Evolutionary conservation across 35 echinoderm and acorn worm genomes (phyloP).

Genomic region (Anneissia japonica): DNA sequence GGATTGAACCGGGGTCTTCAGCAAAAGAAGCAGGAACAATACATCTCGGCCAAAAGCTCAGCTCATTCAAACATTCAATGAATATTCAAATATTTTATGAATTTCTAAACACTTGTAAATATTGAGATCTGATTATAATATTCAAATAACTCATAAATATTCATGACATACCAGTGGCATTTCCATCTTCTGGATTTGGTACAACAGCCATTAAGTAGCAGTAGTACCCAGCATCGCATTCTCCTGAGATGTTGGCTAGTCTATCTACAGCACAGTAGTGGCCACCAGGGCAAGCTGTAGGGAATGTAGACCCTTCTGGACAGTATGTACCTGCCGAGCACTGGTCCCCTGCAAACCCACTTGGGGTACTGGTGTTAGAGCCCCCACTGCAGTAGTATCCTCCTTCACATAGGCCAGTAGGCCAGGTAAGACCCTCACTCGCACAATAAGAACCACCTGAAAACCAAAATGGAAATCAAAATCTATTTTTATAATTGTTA

Average conservation of each 20-base stretch:
- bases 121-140: too few species aligned
- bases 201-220: constrained; percentile 63
- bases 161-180: constrained; percentile 58
- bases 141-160: too few species aligned
- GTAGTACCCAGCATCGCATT: constrained; percentile 83
- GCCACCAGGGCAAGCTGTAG: constrained; percentile 71
- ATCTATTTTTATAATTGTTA: too few species aligned
- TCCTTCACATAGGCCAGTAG: constrained; percentile 59
- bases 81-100: too few species aligned
- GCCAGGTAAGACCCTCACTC: constrained; percentile 65
- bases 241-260: constrained; percentile 72
- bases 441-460: constrained; percentile 83
- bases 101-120: too few species aligned
- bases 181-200: constrained; percentile 88
- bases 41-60: too few species aligned
- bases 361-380: constrained; percentile 48
- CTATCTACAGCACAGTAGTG: constrained; percentile 62
- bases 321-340: constrained; percentile 82
- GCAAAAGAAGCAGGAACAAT: too few species aligned
- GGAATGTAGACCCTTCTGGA: constrained; percentile 61
- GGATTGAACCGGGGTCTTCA: too few species aligned
- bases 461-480: too few species aligned
- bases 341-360: constrained; percentile 54
- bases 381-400: constrained; percentile 86
- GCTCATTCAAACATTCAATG: too few species aligned